Evolutionary conservation across 2,797 vertebrate species (phyloP), one percentile per base, ranked within the genome.

Genomic region (Onychomys torridus): DNA sequence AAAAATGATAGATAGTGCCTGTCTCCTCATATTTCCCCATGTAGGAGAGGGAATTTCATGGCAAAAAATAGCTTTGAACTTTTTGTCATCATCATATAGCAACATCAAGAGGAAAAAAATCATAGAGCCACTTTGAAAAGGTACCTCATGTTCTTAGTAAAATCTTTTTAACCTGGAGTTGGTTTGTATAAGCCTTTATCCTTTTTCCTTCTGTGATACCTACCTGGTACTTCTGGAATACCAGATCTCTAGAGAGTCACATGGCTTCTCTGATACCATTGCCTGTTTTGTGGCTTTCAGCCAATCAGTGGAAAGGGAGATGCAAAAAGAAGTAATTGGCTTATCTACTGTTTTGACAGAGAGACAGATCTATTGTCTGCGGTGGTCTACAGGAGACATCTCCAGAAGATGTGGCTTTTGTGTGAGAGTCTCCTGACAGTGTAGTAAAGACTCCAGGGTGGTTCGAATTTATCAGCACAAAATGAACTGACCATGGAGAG

Each of bases 261-360:
- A 2, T 27, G 40, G 32, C 46, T 67, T 82, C 89, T 77, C 29
- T 61, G 71, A 49, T 12, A 3, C 75, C n/a, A 46, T 17, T 71
- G 14, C 17, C 37, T 65, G 19, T 27, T 25, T 0, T 91, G 57
- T 76, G 34, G 13, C 55, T 95, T 89, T 81, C 52, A 65, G 11
- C 55, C 88, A 16, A 77, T 59, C 34, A 34, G 59, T 19, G 34
- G 61, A 52, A 84, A 95, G 25, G 40, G 17, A 67, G 32, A 94
- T n/a, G 43, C 73, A 83, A 79, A 89, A 94, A 49, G 73, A 43
- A 83, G 57, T 61, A 79, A 94, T 46, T 84, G 78, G 8, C 57
- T 91, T 93, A 83, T 95, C 89, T 97, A 46, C 55, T 14, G 1
- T 75, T 97, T 90, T 79, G 90, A 92, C 79, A 94, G 49, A 92